A percentile compares a stretch with the other conserved stretches of the same genome.
These are phyloP conservation scores for Sinocyclocheilus anophthalmus DNA, from an alignment of 2,113 vertebrate species.

Conservation along the genomic window DNA sequence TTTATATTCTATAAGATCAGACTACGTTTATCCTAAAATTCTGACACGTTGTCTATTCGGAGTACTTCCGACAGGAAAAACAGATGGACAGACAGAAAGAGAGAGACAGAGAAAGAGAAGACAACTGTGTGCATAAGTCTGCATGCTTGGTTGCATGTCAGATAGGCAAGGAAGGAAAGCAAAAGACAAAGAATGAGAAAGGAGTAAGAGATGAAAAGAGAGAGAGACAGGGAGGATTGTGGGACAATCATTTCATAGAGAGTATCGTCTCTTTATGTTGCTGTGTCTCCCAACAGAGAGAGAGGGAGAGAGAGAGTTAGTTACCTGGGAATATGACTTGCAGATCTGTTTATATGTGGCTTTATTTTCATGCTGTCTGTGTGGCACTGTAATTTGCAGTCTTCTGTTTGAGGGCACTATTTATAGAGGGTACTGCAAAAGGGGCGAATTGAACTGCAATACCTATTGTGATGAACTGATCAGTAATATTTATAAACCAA, in stretches of 20 bases:
- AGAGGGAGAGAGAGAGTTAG: not conserved
- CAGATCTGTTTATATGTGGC: slow-evolving; percentile 41
- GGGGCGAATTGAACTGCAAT: slow-evolving; percentile 25
- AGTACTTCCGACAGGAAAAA: slow-evolving; percentile 34
- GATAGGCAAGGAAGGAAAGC: slow-evolving; percentile 29
- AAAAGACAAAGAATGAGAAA: not conserved
- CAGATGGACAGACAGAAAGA: slow-evolving; percentile 8
- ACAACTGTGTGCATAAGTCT: slow-evolving; percentile 50
- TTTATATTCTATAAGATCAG: slow-evolving; percentile 38
- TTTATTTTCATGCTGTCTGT: slow-evolving; percentile 46
- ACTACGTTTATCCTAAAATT: slow-evolving; percentile 30
- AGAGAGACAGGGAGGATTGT: slow-evolving; percentile 37
- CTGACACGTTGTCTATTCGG: slow-evolving; percentile 47
- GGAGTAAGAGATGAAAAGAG: not conserved
- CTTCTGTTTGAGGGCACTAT: slow-evolving; percentile 38
- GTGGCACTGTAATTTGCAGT: slow-evolving; percentile 47
- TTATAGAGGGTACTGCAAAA: slow-evolving; percentile 41
- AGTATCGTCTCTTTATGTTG: slow-evolving; percentile 35
- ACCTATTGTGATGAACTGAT: not conserved
- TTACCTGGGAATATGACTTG: slow-evolving; percentile 35
- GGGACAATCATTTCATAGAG: slow-evolving; percentile 27
- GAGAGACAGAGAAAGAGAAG: slow-evolving; percentile 28
- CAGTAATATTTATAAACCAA: slow-evolving; percentile 3
- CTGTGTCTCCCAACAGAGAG: slow-evolving; percentile 29
- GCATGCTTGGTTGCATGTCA: slow-evolving; percentile 66